Evolutionary conservation across 2,888 invertebrate genomes (phyloP), one percentile per base, ranked within the genome.

Genomic region (Pristionchus arcanus): DNA sequence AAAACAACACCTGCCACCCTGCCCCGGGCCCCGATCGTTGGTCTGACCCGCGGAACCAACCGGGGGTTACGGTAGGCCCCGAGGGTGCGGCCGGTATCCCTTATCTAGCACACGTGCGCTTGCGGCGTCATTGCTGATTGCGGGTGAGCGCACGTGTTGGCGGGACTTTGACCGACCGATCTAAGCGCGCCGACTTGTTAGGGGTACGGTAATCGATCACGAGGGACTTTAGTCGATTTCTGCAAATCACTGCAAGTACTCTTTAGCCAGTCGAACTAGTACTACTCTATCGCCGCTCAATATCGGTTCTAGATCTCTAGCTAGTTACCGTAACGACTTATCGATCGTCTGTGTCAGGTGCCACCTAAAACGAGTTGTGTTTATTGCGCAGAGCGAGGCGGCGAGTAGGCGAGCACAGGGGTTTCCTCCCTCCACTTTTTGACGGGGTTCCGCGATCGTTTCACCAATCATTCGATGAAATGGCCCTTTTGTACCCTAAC

Each of bases 281-380:
- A 13, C 25, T 63, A 21, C 71, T 7, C 31, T 25, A 11, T 34
- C 49, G 25, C 19, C 21, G n/a, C 42, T 49, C 42, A 42, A 19
- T 53, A n/a, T 77, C n/a, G 37, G 4, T 49, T n/a, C n/a, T 7
- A n/a, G 28, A 42, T 81, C 49, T n/a, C 28, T 81, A 16, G 28
- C 9, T 11, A 25, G n/a, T n/a, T 28, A 21, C 37, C 7, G 37
- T 42, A 37, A 68, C 28, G 28, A 71, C 71, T 28, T 11, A 42
- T 49, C n/a, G 49, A 53, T 49, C 9, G 49, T 49, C n/a, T 49
- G 49, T 49, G 81, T 19, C 49, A 49, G 9, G 42, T 49, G 42
- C 42, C 42, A 49, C 42, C 42, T 49, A 42, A 81, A 81, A 74
- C 74, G 81, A 81, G 81, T 81, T 81, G 81, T 28, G n/a, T 74